A percentile compares a stretch with the other conserved stretches of the same genome.
Conservation (phyloP, 2,113 vertebrate genomes). For the Brachyhypopomus occidentalis region DNA sequence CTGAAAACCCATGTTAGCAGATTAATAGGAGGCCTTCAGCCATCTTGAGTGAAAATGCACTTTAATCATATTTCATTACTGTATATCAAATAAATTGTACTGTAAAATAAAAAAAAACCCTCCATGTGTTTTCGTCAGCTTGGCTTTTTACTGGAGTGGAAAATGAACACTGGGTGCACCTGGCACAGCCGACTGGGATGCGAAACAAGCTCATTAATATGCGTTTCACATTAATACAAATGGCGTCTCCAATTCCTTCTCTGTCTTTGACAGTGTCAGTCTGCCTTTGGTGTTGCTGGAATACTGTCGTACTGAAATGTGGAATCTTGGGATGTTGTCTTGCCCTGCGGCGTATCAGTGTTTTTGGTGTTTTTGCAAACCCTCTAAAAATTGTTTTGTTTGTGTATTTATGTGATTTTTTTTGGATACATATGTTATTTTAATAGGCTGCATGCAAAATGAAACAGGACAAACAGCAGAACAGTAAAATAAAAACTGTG, state of each 20-base stretch:
- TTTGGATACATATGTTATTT: too few relatives aligned
- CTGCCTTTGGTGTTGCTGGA: too few relatives aligned
- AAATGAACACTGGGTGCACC: constrained; percentile 49
- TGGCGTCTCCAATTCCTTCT: constrained; percentile 5
- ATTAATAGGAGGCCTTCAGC: constrained; percentile 23
- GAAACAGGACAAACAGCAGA: too few relatives aligned
- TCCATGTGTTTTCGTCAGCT: constrained; percentile 50
- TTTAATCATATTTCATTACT: constrained; percentile 36
- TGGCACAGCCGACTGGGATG: constrained; percentile 28
- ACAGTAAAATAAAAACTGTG: too few relatives aligned
- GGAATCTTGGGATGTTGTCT: too few relatives aligned
- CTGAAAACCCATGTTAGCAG: constrained; percentile 1
- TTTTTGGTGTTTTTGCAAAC: too few relatives aligned
- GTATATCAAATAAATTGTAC: constrained; percentile 43
- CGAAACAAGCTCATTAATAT: constrained; percentile 43
- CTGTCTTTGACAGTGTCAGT: constrained; percentile 6
- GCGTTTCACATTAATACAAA: constrained; percentile 38
- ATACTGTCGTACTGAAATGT: too few relatives aligned
- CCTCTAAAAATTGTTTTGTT: too few relatives aligned
- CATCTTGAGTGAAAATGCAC: constrained; percentile 26
- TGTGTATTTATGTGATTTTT: too few relatives aligned
- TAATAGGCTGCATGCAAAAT: too few relatives aligned
- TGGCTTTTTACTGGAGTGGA: constrained; percentile 49
- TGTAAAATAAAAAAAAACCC: constrained; percentile 36
- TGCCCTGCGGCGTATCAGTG: too few relatives aligned